Evolutionary conservation across 2,888 invertebrate species (phyloP).

Genomic region (Cylloceria caligata): DNA sequence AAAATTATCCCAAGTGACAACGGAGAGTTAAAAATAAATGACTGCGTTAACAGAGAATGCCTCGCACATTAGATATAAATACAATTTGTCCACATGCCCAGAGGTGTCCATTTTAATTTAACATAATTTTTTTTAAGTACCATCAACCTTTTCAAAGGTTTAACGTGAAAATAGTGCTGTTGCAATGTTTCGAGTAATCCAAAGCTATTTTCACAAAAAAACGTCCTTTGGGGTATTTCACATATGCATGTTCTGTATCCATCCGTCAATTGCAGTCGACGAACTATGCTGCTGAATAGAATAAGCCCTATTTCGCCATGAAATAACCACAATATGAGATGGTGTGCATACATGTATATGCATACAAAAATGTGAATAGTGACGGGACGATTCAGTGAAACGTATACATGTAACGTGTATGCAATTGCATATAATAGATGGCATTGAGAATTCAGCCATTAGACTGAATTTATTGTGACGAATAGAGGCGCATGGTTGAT

Average conservation of each 20-base stretch:
- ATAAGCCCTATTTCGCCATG: background rate
- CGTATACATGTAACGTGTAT: conserved; percentile 29
- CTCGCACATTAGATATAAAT: background rate
- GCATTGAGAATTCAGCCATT: conserved; percentile 53
- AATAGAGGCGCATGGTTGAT: conserved; percentile 46
- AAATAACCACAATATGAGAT: no score
- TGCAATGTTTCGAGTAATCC: background rate
- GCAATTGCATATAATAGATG: conserved; percentile 23
- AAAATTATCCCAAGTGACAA: no score
- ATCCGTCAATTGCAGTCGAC: background rate
- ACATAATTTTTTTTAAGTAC: no score
- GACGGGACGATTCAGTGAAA: conserved; percentile 24
- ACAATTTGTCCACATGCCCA: background rate
- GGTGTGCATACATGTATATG: no score
- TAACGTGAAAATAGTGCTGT: no score
- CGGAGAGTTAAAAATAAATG: no score
- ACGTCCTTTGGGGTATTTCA: no score
- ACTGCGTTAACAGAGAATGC: background rate
- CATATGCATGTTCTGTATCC: background rate
- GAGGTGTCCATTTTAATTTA: conserved; percentile 4
- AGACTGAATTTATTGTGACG: conserved; percentile 52
- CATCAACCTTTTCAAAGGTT: no score
- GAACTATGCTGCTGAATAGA: background rate
- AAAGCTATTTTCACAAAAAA: background rate
- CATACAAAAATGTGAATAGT: conserved; percentile 18